Conservation (phyloP, 2,888 invertebrate genomes). For the Volucella inanis region DNA sequence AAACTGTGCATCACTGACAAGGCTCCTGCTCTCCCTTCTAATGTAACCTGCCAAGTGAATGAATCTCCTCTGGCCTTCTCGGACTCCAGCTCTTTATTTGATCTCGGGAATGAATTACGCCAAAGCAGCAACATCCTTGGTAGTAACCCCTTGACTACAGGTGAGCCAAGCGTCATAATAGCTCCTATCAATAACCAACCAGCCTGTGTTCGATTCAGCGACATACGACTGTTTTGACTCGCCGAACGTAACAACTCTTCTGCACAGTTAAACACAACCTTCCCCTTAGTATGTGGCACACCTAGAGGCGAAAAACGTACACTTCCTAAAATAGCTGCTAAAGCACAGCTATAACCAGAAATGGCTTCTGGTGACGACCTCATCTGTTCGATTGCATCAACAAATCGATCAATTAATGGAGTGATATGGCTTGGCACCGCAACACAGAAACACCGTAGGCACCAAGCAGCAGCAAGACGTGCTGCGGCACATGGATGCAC, state of each 20-base stretch:
- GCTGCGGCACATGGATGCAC: slow-evolving; percentile 97
- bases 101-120: slow-evolving; percentile 98
- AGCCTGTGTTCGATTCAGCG: slow-evolving; percentile 96
- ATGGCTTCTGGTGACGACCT: slow-evolving; percentile 95
- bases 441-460: slow-evolving; percentile 93
- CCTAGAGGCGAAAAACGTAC: slow-evolving; percentile 95
- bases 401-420: slow-evolving; percentile 94
- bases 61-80: slow-evolving; percentile 98
- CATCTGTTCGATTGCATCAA: slow-evolving; percentile 94
- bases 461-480: slow-evolving; percentile 97
- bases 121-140: slow-evolving; percentile 97
- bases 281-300: slow-evolving; percentile 98
- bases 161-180: slow-evolving; percentile 96
- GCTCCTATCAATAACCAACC: slow-evolving; percentile 99
- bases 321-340: slow-evolving; percentile 96
- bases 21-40: slow-evolving; percentile 98
- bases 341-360: slow-evolving; percentile 95
- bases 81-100: slow-evolving; percentile 97
- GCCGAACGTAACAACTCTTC: slow-evolving; percentile 98
- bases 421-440: slow-evolving; percentile 97
- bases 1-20: slow-evolving; percentile 97
- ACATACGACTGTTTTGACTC: slow-evolving; percentile 97
- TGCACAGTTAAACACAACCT: slow-evolving; percentile 98
- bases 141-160: slow-evolving; percentile 95
- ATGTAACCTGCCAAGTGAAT: slow-evolving; percentile 99